Evolutionary conservation across 2,797 vertebrate species (phyloP).

Genomic region (Urosaurus nigricauda): DNA sequence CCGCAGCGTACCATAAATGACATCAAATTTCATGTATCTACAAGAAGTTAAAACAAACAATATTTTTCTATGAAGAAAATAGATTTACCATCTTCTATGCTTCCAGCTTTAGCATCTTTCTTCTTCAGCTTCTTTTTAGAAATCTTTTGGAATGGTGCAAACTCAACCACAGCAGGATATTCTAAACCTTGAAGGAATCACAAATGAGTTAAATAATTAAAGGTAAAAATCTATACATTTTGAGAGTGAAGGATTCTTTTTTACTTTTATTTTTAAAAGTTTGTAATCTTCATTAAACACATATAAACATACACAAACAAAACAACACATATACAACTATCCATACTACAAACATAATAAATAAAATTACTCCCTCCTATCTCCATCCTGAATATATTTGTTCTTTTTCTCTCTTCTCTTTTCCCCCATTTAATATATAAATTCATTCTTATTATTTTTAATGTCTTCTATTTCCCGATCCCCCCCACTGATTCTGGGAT

Average conservation of each 20-base stretch:
- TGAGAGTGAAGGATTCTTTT: neutral
- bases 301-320: too few species aligned
- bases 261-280: too few species aligned
- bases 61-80: constrained; percentile 42
- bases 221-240: neutral
- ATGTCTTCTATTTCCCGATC: too few species aligned
- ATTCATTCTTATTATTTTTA: too few species aligned
- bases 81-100: constrained; percentile 92
- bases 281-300: too few species aligned
- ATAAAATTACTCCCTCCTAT: too few species aligned
- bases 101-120: constrained; percentile 94
- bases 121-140: constrained; percentile 98
- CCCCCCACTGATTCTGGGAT: neutral
- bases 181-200: constrained; percentile 88
- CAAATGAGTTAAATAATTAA: constrained; percentile 7
- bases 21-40: neutral
- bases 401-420: too few species aligned
- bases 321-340: too few species aligned
- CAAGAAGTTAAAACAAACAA: neutral
- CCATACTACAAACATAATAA: too few species aligned
- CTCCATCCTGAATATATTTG: too few species aligned
- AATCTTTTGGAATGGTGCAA: constrained; percentile 98
- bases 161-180: constrained; percentile 97
- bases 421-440: too few species aligned
- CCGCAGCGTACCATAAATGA: neutral